These are phyloP conservation scores for Typhlichthys subterraneus DNA, from an alignment of 2,797 vertebrate genomes.

Conservation along the genomic window DNA sequence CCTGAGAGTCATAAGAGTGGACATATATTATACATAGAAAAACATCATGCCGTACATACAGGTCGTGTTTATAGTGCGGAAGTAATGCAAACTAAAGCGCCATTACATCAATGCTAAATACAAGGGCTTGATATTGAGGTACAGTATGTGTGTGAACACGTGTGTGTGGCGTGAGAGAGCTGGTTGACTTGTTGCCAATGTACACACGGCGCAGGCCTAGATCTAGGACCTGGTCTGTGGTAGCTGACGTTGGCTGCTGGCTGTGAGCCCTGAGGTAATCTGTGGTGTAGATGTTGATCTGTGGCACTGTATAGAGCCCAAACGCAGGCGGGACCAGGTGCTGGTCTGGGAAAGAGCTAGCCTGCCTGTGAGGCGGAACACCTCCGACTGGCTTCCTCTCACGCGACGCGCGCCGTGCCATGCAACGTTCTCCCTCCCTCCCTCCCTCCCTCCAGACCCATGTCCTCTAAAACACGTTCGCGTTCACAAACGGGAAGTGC, in stretches of 20 bases:
- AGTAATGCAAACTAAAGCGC: background rate
- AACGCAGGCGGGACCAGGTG: constrained; percentile 55
- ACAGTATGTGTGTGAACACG: constrained; percentile 11
- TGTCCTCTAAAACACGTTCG: too few species aligned
- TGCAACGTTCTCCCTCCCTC: background rate
- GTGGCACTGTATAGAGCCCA: constrained; percentile 33
- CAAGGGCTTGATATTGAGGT: background rate
- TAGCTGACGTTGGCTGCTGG: constrained; percentile 19
- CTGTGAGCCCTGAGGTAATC: constrained; percentile 14
- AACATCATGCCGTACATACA: background rate
- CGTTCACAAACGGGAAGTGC: too few species aligned
- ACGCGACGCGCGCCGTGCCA: constrained; percentile 6
- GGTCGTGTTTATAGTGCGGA: background rate
- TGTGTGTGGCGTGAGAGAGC: constrained; percentile 34
- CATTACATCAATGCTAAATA: background rate
- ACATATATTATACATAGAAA: background rate
- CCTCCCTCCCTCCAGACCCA: background rate
- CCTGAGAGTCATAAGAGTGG: background rate
- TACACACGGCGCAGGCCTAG: constrained; percentile 36
- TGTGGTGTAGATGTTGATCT: constrained; percentile 50
- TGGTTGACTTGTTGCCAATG: constrained; percentile 60
- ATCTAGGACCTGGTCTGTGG: constrained; percentile 5
- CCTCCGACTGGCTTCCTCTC: constrained; percentile 44
- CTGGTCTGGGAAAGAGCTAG: constrained; percentile 43
- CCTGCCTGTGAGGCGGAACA: constrained; percentile 48